phyloP scores from a whole-genome alignment of 2,888 invertebrate genomes.

The Brachynemurus nebulosus region DNA sequence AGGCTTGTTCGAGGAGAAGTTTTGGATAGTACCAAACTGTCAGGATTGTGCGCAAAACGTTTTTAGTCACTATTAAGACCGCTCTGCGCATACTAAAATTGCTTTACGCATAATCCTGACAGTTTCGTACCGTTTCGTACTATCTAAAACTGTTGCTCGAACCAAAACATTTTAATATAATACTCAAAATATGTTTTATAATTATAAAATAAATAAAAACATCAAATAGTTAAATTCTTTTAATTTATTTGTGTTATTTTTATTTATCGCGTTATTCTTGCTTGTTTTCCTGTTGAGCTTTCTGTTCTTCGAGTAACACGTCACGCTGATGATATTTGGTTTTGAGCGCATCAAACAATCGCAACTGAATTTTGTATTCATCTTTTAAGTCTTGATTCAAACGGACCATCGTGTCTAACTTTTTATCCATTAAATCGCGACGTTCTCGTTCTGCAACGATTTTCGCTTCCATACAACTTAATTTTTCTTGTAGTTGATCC shows the following conservation, averaged over 20 bases:
- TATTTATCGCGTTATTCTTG: slow-evolving; percentile 21
- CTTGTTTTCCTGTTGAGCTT: no score
- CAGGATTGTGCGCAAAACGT: no score
- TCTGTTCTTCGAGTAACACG: no score
- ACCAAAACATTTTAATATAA: neutral
- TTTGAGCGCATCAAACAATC: slow-evolving; percentile 45
- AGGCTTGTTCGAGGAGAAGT: no score
- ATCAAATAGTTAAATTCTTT: neutral
- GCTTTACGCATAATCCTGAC: no score
- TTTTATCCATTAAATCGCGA: slow-evolving; percentile 50
- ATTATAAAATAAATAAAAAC: neutral
- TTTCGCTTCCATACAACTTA: slow-evolving; percentile 52
- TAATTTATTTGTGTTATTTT: slow-evolving; percentile 1
- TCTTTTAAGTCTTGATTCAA: slow-evolving; percentile 61
- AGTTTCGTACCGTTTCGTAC: no score
- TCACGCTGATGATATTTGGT: slow-evolving; percentile 28
- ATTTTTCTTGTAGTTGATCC: slow-evolving; percentile 57
- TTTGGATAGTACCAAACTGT: no score
- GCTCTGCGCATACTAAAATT: no score
- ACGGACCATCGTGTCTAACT: slow-evolving; percentile 54
- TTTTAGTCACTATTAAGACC: no score
- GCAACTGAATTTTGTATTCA: slow-evolving; percentile 65
- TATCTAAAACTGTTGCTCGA: no score
- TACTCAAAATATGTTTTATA: neutral
- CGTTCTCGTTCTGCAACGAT: slow-evolving; percentile 60